A percentile compares a stretch with the other conserved stretches of the same genome.
phyloP scores from a whole-genome alignment of 2,113 vertebrate genomes.

The Geothlypis trichas region DNA sequence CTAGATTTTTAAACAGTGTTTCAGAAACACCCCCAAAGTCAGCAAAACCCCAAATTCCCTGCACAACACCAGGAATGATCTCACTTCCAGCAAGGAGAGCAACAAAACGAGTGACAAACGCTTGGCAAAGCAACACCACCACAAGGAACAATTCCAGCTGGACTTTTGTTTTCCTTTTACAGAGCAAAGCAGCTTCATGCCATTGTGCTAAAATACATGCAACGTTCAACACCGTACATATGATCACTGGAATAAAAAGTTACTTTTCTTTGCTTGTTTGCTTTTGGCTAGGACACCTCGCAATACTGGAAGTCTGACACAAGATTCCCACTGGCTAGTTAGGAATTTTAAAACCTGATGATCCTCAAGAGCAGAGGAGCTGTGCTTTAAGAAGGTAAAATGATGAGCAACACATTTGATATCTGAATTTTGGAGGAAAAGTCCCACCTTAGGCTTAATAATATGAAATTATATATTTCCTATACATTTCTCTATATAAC shows the following conservation, averaged over 20 bases:
- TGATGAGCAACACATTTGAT: not conserved
- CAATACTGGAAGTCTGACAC: not conserved
- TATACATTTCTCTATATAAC: conserved; percentile 34
- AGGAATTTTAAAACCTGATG: not conserved
- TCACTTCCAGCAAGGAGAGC: not conserved
- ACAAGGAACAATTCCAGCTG: not conserved
- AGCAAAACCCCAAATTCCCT: not conserved
- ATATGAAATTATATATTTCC: conserved; percentile 49
- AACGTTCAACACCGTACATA: not conserved
- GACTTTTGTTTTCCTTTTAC: not conserved
- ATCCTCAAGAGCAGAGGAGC: not conserved
- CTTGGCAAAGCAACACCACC: not conserved
- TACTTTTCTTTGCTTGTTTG: not conserved
- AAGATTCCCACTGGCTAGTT: not conserved
- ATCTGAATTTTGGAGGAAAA: not conserved
- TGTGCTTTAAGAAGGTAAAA: conserved; percentile 24
- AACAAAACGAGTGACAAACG: fast-evolving
- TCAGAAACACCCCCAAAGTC: not conserved
- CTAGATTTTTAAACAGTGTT: not conserved
- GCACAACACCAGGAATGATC: not conserved
- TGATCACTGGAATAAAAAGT: not conserved
- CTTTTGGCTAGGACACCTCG: not conserved
- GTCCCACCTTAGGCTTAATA: conserved; percentile 26
- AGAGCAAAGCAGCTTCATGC: conserved; percentile 39
- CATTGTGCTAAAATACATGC: conserved; percentile 5